A percentile compares a stretch with the other conserved stretches of the same genome.
phyloP scores from a whole-genome alignment of 2,113 vertebrate genomes.

The Sciurus niger region DNA sequence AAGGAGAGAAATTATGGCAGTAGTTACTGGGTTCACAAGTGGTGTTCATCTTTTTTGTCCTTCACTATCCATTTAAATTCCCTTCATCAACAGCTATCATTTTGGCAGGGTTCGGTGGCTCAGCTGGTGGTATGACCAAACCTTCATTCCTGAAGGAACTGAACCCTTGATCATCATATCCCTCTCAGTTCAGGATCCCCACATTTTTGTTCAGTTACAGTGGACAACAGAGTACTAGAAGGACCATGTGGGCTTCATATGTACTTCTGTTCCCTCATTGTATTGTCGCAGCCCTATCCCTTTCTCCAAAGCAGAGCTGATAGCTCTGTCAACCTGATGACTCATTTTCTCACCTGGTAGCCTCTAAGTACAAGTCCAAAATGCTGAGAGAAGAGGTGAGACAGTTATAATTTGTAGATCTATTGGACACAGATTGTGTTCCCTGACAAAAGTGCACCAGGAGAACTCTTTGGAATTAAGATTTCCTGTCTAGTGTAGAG shows the following conservation, averaged over 20 bases:
- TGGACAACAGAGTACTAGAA: background rate
- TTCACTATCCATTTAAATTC: background rate
- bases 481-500: background rate
- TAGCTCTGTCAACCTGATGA: background rate
- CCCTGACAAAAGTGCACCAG: background rate
- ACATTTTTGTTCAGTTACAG: background rate
- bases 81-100: background rate
- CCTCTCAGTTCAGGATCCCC: background rate
- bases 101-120: background rate
- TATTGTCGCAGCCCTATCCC: background rate
- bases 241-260: background rate
- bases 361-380: background rate
- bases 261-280: background rate
- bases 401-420: background rate
- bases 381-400: background rate
- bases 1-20: background rate
- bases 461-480: background rate
- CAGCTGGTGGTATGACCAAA: background rate
- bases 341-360: background rate
- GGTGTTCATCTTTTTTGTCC: background rate
- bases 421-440: background rate
- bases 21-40: background rate
- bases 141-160: background rate
- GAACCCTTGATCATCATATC: background rate
- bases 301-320: background rate